phyloP scores from a whole-genome alignment of 2,113 vertebrate species.

The Aix galericulata region DNA sequence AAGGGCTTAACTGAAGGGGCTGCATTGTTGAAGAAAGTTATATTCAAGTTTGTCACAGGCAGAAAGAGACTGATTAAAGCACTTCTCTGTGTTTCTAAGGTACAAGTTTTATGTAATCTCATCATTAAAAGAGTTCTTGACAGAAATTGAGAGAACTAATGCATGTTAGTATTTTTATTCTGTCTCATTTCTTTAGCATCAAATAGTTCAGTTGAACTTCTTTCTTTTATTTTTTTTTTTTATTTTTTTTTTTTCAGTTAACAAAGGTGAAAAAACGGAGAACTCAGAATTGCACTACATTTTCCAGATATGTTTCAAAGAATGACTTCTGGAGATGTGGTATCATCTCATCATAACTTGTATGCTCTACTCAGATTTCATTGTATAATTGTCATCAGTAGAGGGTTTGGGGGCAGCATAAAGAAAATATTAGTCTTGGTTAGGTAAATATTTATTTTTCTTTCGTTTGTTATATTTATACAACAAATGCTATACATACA shows the following conservation, averaged over 20 bases:
- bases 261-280: not conserved
- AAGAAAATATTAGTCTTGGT: not conserved
- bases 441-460: conserved; percentile 14
- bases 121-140: not conserved
- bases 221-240: too few species aligned
- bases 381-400: not conserved
- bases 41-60: conserved; percentile 1
- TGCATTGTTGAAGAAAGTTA: not conserved
- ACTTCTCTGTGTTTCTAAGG: not conserved
- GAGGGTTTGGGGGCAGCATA: not conserved
- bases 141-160: not conserved
- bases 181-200: not conserved
- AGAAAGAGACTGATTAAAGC: not conserved
- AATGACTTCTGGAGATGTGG: not conserved
- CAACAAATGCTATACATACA: not conserved
- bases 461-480: not conserved
- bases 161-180: not conserved
- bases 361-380: not conserved
- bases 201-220: not conserved
- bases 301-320: not conserved
- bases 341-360: not conserved
- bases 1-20: conserved; percentile 32
- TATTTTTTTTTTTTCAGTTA: not conserved
- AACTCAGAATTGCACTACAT: not conserved
- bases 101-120: conserved; percentile 15